These are phyloP conservation scores for Cantharis lateralis DNA, from an alignment of 2,888 invertebrate species.

Conservation along the genomic window DNA sequence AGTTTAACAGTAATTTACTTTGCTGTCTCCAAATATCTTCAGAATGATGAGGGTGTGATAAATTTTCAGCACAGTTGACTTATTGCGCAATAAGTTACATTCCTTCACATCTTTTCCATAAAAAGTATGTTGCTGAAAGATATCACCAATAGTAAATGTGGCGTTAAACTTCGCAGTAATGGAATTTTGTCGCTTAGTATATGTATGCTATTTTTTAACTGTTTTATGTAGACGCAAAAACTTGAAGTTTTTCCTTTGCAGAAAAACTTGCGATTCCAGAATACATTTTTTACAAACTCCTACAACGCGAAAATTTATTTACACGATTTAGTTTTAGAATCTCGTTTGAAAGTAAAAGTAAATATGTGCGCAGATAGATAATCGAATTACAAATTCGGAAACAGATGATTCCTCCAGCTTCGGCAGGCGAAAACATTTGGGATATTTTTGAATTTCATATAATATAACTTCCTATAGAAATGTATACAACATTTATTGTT, in stretches of 20 bases:
- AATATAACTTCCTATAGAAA: too few species aligned
- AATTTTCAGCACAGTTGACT: slow-evolving; percentile 9
- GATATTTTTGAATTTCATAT: not conserved
- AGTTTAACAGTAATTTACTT: not conserved
- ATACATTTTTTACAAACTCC: not conserved
- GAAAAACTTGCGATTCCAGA: not conserved
- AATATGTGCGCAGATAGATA: not conserved
- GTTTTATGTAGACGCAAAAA: not conserved
- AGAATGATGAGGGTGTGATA: slow-evolving; percentile 1
- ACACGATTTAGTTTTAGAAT: not conserved
- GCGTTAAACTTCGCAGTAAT: slow-evolving; percentile 10
- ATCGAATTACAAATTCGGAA: not conserved
- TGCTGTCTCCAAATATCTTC: not conserved
- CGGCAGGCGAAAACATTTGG: not conserved
- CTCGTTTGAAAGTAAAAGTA: not conserved
- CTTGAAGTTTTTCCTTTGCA: not conserved
- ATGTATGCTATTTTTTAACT: not conserved
- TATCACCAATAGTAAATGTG: slow-evolving; percentile 9
- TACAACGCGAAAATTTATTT: not conserved
- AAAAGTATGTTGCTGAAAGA: slow-evolving; percentile 18
- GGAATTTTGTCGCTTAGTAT: slow-evolving; percentile 5
- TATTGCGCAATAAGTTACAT: slow-evolving; percentile 24
- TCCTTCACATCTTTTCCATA: slow-evolving; percentile 12
- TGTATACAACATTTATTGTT: not conserved
- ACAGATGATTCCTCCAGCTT: not conserved